These are phyloP conservation scores for Bungarus multicinctus DNA, from an alignment of 2,113 vertebrate species.

Conservation along the genomic window DNA sequence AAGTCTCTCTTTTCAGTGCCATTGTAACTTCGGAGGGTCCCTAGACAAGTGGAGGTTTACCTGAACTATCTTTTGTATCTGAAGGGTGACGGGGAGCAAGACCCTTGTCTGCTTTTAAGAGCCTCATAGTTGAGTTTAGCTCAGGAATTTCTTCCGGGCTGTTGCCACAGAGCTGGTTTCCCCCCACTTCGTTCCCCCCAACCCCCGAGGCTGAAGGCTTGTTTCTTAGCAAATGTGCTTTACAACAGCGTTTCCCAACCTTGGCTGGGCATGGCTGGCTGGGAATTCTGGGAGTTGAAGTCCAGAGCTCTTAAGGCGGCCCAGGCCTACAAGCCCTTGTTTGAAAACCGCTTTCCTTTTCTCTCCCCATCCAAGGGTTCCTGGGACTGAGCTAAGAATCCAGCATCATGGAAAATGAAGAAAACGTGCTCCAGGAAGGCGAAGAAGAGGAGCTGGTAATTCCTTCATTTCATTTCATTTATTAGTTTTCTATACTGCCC, in stretches of 20 bases:
- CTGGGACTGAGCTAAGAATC: conserved; percentile 51
- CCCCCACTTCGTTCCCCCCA: not conserved
- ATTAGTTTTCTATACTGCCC: too few relatives aligned
- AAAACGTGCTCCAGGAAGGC: conserved; percentile 84
- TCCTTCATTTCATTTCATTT: too few relatives aligned
- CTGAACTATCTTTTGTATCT: not conserved
- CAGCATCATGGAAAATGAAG: conserved; percentile 87
- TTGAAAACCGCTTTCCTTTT: not conserved
- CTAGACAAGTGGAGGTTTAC: not conserved
- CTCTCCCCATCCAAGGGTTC: conserved; percentile 45
- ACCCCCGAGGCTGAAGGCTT: too few relatives aligned
- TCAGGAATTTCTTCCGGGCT: not conserved
- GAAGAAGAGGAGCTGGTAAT: conserved; percentile 96
- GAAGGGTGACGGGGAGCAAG: not conserved
- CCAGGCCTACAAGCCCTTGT: not conserved
- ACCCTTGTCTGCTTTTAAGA: not conserved
- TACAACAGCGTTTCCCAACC: not conserved
- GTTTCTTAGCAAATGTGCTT: not conserved
- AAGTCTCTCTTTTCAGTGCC: not conserved
- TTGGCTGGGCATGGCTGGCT: too few relatives aligned
- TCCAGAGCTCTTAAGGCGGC: not conserved
- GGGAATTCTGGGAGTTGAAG: not conserved
- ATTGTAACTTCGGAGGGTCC: not conserved
- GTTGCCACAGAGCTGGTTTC: too few relatives aligned
- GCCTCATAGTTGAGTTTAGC: not conserved